Conservation (phyloP, 2,888 invertebrate species). For the Eucera pruinosa region DNA sequence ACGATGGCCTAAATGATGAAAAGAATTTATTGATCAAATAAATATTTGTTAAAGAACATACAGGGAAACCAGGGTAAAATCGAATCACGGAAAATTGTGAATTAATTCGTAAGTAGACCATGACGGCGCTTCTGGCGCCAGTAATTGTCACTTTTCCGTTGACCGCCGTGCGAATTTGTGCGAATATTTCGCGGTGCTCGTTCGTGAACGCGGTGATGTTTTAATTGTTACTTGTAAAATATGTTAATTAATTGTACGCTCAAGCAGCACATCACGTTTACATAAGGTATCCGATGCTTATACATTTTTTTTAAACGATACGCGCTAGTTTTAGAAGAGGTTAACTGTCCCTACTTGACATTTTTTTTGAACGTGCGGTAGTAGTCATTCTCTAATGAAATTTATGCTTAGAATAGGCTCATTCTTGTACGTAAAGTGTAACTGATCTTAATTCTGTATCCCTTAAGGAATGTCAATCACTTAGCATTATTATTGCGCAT, state of each 20-base stretch:
- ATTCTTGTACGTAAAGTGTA: not conserved
- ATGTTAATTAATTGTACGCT: conserved; percentile 43
- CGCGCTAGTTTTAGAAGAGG: conserved; percentile 34
- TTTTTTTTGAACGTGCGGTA: conserved; percentile 48
- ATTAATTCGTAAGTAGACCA: conserved; percentile 55
- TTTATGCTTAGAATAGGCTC: conserved; percentile 4
- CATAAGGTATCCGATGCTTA: conserved; percentile 45
- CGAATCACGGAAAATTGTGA: conserved; percentile 30
- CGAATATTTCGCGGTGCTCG: conserved; percentile 43
- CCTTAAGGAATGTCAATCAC: conserved; percentile 32
- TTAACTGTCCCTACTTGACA: conserved; percentile 52
- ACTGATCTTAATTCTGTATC: not conserved
- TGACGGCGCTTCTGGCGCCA: conserved; percentile 49
- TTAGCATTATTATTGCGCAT: conserved; percentile 10
- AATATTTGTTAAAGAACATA: not conserved
- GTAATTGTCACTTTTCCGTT: conserved; percentile 69
- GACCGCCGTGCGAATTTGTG: conserved; percentile 41
- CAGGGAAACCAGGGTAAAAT: conserved; percentile 15
- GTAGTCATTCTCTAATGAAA: conserved; percentile 18
- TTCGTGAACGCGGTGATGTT: conserved; percentile 42
- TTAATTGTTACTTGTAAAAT: conserved; percentile 55
- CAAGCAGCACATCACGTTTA: conserved; percentile 18
- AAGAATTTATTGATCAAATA: conserved; percentile 6
- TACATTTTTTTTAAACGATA: not conserved
- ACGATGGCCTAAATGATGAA: too few species aligned